Evolutionary conservation across 2,113 vertebrate genomes (phyloP), one percentile per base, ranked within the genome.

Genomic region (Pteruthius melanotis): DNA sequence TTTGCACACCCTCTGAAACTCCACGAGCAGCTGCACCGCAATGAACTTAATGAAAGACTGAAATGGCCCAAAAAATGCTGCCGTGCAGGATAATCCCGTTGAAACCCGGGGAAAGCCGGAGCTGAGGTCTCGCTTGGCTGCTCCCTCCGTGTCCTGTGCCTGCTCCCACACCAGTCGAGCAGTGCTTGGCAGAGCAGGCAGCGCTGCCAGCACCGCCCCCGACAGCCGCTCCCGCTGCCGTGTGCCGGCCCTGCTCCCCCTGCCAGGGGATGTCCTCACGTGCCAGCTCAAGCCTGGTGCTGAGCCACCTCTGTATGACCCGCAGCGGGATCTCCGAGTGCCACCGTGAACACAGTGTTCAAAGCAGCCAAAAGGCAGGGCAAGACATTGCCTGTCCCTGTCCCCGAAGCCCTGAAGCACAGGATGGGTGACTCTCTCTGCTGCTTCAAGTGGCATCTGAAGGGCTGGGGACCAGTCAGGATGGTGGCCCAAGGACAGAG

Each of bases 191-290:
- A n/a, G n/a, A n/a, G n/a, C 2, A 3, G n/a, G 61, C 70, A 35
- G 19, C 1, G 12, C 63, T 15, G n/a, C 56, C 60, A 4, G n/a
- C 53, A 3, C 23, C 11, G 9, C 28, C 39, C 39, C 26, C 2
- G 1, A 33, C 45, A 30, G 71, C 15, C 0, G 8, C 28, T 44
- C n/a, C 24, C 27, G n/a, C 3, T 40, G 0, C 13, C 1, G 0
- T 2, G 6, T 0, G 31, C 14, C 0, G 24, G 11, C 27, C 44
- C 64, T 1, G 6, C 10, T 81, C n/a, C 47, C 49, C 23, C 8
- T 24, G 56, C 0, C 0, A 54, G 11, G 64, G 42, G 12, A n/a
- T n/a, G n/a, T n/a, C n/a, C n/a, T n/a, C n/a, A n/a, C n/a, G n/a
- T n/a, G 40, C 49, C 81, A n/a, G 31, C 39, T 15, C 70, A 24